Base-by-base conservation (phyloP, 2,797 vertebrate species). In the Alauda arvensis region DNA sequence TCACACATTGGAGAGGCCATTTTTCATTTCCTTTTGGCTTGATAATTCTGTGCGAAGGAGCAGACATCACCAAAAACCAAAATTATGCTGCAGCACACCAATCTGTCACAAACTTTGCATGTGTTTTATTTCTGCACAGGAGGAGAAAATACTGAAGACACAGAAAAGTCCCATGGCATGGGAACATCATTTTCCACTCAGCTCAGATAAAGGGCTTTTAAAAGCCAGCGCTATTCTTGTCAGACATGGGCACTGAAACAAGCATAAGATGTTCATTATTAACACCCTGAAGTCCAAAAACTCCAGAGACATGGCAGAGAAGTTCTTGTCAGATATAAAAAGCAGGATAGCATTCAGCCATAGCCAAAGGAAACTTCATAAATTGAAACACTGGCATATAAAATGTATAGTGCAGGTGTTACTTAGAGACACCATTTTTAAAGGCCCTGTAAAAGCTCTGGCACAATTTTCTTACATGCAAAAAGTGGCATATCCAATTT, bases 311-410 rank as follows among this genome's bases (percentile, higher is more conserved):
- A 4, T 57, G 62, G 79, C 57, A 81, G 69, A 94, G 67, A 39
- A 25, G 13, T 89, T 88, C 78, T 63, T 88, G 82, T 79, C 66
- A 91, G 62, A 51, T 83, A 81, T 62, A 46, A 84, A 92, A 92
- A 56, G 18, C 65, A 81, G 69, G 51, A 76, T 29, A 88, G 83
- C 77, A n/a, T 56, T 72, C 45, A 91, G 68, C 40, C 59, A 24
- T 61, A 82, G 87, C 83, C 80, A 93, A 94, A 90, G 72, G 89
- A 93, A 93, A 92, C 74, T 81, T 42, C 88, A 92, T 89, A 87
- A 94, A 90, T 28, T 43, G 79, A 74, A 95, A 78, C 63, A 52
- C 70, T 87, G 79, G 70, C 61, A 65, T 91, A 83, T 89, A 86
- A 95, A 94, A 82, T 33, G 28, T 61, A 82, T 15, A 33, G 56